These are phyloP conservation scores for Congeria kusceri DNA, from an alignment of 2,888 invertebrate genomes.

Conservation along the genomic window DNA sequence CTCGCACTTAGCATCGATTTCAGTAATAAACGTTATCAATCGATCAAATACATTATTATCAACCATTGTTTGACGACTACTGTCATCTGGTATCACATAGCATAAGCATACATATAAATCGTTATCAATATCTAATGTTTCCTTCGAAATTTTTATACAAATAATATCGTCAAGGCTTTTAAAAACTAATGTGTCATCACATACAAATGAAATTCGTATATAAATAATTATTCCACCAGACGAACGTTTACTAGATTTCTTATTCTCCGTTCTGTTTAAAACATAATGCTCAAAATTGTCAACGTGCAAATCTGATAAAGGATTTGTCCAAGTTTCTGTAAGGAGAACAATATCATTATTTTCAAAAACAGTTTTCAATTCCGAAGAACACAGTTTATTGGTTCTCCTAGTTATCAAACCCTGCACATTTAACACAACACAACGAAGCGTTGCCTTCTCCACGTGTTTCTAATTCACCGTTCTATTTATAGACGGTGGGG, in stretches of 20 bases:
- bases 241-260: slow-evolving; percentile 18
- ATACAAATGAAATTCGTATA: slow-evolving; percentile 13
- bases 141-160: no score
- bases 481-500: background rate
- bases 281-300: slow-evolving; percentile 23
- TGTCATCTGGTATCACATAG: slow-evolving; percentile 33
- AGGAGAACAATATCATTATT: slow-evolving; percentile 27
- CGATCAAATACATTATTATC: slow-evolving; percentile 28
- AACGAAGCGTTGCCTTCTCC: slow-evolving; percentile 19
- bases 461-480: slow-evolving; percentile 2
- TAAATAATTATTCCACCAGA: slow-evolving; percentile 27
- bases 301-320: slow-evolving; percentile 7
- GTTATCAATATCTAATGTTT: background rate
- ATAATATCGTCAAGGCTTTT: no score
- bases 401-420: slow-evolving; percentile 18
- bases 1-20: background rate
- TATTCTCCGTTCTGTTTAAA: slow-evolving; percentile 20
- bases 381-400: slow-evolving; percentile 21
- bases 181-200: slow-evolving; percentile 18
- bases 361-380: slow-evolving; percentile 34
- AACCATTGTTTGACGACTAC: slow-evolving; percentile 22
- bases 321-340: slow-evolving; percentile 38
- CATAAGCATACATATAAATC: slow-evolving; percentile 34
- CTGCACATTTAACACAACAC: slow-evolving; percentile 22
- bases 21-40: slow-evolving; percentile 14